A percentile compares a stretch with the other conserved stretches of the same genome.
Conservation (phyloP, 2,888 invertebrate genomes). For the Amblyjoppa fuscipennis region DNA sequence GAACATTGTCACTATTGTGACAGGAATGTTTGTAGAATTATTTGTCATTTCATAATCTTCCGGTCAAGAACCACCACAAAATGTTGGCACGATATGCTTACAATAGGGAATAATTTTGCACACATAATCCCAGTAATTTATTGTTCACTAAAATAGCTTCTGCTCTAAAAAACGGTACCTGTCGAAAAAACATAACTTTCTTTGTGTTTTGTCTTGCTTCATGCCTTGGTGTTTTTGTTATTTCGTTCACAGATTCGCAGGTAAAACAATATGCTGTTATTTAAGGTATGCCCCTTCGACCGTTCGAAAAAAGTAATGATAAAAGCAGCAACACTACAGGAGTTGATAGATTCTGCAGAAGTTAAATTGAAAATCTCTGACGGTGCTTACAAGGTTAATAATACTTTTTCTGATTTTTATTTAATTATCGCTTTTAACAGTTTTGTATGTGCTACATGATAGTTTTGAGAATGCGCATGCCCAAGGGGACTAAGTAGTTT, state of each 20-base stretch:
- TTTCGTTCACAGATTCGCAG: background rate
- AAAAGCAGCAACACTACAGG: background rate
- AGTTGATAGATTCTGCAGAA: background rate
- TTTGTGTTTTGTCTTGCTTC: background rate
- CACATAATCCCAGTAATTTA: too few relatives aligned
- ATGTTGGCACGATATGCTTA: too few relatives aligned
- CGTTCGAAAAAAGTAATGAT: background rate
- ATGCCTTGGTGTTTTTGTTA: background rate
- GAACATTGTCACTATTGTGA: too few relatives aligned
- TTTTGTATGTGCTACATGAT: too few relatives aligned
- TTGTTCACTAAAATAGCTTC: background rate
- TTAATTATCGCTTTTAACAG: too few relatives aligned
- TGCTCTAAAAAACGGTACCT: background rate
- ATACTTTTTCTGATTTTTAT: background rate
- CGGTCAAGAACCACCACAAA: too few relatives aligned
- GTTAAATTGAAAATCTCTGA: background rate
- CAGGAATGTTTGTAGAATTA: too few relatives aligned
- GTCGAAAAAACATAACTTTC: too few relatives aligned
- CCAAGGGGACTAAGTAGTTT: too few relatives aligned
- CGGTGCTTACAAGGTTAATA: background rate
- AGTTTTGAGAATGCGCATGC: too few relatives aligned
- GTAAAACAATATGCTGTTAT: background rate
- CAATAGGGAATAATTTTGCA: too few relatives aligned
- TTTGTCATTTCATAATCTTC: too few relatives aligned
- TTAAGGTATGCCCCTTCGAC: constrained; percentile 1